Evolutionary conservation across 2,888 invertebrate genomes (phyloP).

Genomic region (Clistopyga incitator): DNA sequence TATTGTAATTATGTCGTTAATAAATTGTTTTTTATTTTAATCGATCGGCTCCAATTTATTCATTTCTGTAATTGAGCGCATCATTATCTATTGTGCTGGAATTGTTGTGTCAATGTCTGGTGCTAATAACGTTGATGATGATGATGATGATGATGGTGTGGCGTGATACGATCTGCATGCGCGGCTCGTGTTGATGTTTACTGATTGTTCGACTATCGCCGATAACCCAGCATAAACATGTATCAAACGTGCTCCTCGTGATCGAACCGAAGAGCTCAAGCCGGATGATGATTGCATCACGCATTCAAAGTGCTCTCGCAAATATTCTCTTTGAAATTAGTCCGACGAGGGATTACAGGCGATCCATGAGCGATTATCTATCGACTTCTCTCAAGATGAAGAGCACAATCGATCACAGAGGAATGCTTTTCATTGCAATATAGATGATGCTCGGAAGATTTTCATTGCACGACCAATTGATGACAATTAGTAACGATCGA

Average conservation of each 20-base stretch:
- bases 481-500: slow-evolving; percentile 2
- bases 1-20: slow-evolving; percentile 83
- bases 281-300: slow-evolving; percentile 32
- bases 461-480: neutral
- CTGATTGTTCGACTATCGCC: slow-evolving; percentile 49
- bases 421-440: neutral
- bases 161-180: slow-evolving; percentile 47
- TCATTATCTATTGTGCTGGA: neutral
- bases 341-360: neutral
- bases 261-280: slow-evolving; percentile 11
- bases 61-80: neutral
- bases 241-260: neutral
- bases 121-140: neutral
- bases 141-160: slow-evolving; percentile 15
- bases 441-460: neutral
- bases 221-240: slow-evolving; percentile 35
- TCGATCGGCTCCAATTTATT: slow-evolving; percentile 40
- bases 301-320: neutral
- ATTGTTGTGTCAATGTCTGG: neutral
- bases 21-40: slow-evolving; percentile 83
- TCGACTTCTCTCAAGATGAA: neutral
- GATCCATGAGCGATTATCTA: slow-evolving; percentile 19
- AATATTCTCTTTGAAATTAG: slow-evolving; percentile 25
- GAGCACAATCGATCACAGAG: neutral
- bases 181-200: slow-evolving; percentile 43